These are phyloP conservation scores for Lacerta agilis DNA, from an alignment of 2,797 vertebrate species.

Conservation along the genomic window DNA sequence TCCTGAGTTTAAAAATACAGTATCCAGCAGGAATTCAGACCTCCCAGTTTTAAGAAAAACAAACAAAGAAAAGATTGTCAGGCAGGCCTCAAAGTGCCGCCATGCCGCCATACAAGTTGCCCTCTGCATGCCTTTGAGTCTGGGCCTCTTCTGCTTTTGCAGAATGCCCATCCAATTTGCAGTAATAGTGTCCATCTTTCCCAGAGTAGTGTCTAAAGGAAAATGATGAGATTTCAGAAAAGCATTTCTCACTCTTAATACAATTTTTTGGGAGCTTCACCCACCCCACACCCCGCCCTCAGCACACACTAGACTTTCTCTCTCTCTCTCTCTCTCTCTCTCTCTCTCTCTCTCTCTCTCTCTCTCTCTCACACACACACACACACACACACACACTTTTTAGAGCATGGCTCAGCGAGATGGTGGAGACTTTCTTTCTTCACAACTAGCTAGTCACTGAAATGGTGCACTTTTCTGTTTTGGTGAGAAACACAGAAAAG, in stretches of 20 bases:
- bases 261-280: not conserved
- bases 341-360: too few species aligned
- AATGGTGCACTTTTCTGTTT: not conserved
- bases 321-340: too few species aligned
- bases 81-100: slow-evolving; percentile 53
- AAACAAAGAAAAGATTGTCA: slow-evolving; percentile 78
- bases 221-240: not conserved
- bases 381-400: not conserved
- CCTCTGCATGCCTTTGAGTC: slow-evolving; percentile 37
- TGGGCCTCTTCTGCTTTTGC: slow-evolving; percentile 34
- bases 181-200: slow-evolving; percentile 13
- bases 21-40: slow-evolving; percentile 74
- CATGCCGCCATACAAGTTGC: slow-evolving; percentile 35
- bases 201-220: not conserved
- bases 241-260: not conserved
- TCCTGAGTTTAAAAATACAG: slow-evolving; percentile 65
- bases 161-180: slow-evolving; percentile 23
- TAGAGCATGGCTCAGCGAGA: not conserved
- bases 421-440: not conserved
- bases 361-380: too few species aligned
- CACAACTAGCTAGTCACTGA: not conserved
- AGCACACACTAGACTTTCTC: too few species aligned
- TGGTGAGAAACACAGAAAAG: not conserved
- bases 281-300: not conserved
- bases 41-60: slow-evolving; percentile 71